Evolutionary conservation across 1,140 invertebrate species (phyloP).

Genomic region (Drosophila ambigua): DNA sequence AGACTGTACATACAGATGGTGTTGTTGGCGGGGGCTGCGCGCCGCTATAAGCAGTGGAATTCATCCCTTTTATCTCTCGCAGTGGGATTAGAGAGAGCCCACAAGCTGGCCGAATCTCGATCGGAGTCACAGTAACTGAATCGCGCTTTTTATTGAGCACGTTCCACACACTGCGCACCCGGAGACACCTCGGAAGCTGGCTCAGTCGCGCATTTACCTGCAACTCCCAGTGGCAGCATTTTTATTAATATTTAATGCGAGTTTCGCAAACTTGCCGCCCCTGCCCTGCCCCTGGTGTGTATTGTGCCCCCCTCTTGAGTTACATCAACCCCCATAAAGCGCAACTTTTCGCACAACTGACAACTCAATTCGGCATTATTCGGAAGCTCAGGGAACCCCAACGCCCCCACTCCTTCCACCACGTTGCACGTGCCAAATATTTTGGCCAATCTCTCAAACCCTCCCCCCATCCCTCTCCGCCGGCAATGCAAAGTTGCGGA

Average conservation of each 20-base stretch:
- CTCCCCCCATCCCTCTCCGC: neutral
- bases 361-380: slow-evolving; percentile 75
- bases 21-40: slow-evolving; percentile 2
- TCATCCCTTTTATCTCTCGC: slow-evolving; percentile 17
- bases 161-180: slow-evolving; percentile 22
- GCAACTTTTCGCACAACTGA: slow-evolving; percentile 80
- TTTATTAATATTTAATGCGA: slow-evolving; percentile 82
- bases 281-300: slow-evolving; percentile 6
- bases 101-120: slow-evolving; percentile 35
- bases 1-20: neutral
- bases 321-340: slow-evolving; percentile 75
- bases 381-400: slow-evolving; percentile 3
- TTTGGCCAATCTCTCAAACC: slow-evolving; percentile 53
- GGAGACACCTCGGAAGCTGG: slow-evolving; percentile 29
- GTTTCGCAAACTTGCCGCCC: slow-evolving; percentile 67
- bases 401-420: slow-evolving; percentile 8
- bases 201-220: slow-evolving; percentile 49
- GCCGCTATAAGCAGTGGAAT: neutral
- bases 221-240: slow-evolving; percentile 72
- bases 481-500: slow-evolving; percentile 61
- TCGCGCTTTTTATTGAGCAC: slow-evolving; percentile 63
- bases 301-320: no score
- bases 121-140: slow-evolving; percentile 18
- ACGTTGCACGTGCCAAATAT: slow-evolving; percentile 69
- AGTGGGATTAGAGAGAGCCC: slow-evolving; percentile 19